Conservation (phyloP, 2,888 invertebrate genomes). For the Serripes groenlandicus region DNA sequence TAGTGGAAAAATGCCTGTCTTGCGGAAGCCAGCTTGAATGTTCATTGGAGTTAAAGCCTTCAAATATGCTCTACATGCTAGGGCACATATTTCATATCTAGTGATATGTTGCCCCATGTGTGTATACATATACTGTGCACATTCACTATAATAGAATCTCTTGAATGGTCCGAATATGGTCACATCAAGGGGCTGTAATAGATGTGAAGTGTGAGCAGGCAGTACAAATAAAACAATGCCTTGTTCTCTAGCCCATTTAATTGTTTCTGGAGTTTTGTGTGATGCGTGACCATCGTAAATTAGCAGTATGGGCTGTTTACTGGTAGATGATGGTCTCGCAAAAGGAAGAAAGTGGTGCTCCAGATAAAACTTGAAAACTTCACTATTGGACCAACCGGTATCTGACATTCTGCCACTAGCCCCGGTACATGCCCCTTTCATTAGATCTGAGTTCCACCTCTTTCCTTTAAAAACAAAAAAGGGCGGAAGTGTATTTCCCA, state of each 20-base stretch:
- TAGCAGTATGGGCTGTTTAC: conserved; percentile 13
- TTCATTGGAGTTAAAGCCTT: conserved; percentile 34
- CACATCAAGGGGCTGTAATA: conserved; percentile 41
- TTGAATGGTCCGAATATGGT: conserved; percentile 53
- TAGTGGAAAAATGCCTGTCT: conserved; percentile 37
- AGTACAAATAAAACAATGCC: background rate
- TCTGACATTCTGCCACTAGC: conserved; percentile 26
- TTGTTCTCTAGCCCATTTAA: conserved; percentile 28
- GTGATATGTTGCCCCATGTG: conserved; percentile 42
- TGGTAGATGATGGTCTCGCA: background rate
- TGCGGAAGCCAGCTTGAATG: conserved; percentile 28
- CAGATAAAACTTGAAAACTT: conserved; percentile 32
- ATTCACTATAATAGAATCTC: conserved; percentile 36
- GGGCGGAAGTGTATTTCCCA: conserved; percentile 30
- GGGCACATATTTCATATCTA: conserved; percentile 27
- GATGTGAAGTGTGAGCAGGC: background rate
- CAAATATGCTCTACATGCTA: conserved; percentile 35
- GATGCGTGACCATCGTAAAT: conserved; percentile 36
- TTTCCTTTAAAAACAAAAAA: conserved; percentile 46
- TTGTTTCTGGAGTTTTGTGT: conserved; percentile 25
- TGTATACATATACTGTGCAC: conserved; percentile 20
- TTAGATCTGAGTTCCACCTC: conserved; percentile 21
- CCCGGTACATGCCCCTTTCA: conserved; percentile 30
- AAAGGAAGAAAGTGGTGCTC: conserved; percentile 38
- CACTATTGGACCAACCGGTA: conserved; percentile 33